These are phyloP conservation scores for Phocoena sinus DNA, from an alignment of 2,113 vertebrate species.

Conservation along the genomic window DNA sequence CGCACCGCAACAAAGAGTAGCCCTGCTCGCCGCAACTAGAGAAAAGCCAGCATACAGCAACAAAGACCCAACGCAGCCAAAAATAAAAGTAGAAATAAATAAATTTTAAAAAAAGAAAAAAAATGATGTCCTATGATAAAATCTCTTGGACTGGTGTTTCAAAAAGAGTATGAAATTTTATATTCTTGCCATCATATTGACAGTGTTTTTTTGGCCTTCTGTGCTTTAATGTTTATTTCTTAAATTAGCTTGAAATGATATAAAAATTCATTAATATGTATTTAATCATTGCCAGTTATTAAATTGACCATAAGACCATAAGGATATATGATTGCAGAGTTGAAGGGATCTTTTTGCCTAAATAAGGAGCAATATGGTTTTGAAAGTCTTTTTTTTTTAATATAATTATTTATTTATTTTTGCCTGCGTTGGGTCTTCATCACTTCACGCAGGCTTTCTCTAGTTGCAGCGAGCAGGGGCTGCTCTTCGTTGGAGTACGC, in stretches of 20 bases:
- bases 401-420: no score
- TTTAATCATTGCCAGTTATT: not conserved
- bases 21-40: no score
- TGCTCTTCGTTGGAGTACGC: no score
- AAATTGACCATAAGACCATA: not conserved
- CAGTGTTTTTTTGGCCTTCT: not conserved
- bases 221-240: conserved; percentile 5
- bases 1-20: no score
- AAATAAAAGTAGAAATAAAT: no score
- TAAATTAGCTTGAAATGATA: not conserved
- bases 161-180: not conserved
- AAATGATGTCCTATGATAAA: not conserved
- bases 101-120: no score
- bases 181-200: not conserved
- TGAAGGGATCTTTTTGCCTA: not conserved
- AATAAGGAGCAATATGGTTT: not conserved
- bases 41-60: no score
- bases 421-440: no score
- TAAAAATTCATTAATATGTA: not conserved
- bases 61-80: no score
- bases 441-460: no score
- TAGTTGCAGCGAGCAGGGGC: no score
- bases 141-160: not conserved
- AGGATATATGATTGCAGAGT: not conserved
- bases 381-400: not conserved